Evolutionary conservation across 2,113 vertebrate species (phyloP), one percentile per base, ranked within the genome.

Genomic region (Picathartes gymnocephalus): DNA sequence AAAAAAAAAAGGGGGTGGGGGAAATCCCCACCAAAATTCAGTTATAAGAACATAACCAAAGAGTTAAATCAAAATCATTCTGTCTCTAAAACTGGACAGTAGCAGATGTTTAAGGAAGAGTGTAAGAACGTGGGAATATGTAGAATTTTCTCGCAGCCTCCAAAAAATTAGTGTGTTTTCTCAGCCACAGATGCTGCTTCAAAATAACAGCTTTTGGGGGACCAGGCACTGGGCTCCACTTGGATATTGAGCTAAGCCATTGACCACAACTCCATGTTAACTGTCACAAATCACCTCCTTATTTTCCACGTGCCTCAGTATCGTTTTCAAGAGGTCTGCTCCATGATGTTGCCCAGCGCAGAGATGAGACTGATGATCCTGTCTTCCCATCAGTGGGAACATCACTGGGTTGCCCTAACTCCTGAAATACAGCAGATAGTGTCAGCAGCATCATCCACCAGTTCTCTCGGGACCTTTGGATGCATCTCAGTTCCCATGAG

Each of bases 171-270:
- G 48, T 48, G 10, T 60, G 11, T 80, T 86, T 92, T 77, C 70
- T 94, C 74, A 88, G 74, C 18, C 62, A 77, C 27, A 28, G 27
- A 13, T 64, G 22, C 47, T 87, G 25, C 44, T 74, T 74, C 40
- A 42, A 9, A 56, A 19, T 40, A 37, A 22, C 7, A 33, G 17
- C 10, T 94, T 77, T 57, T 9, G 11, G 15, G 50, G 40, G 37
- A 10, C 25, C 18, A 4, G 33, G 33, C 66, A 3, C 28, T 37
- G 68, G 33, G 47, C 45, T 51, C 7, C 19, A 2, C 60, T 39
- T 17, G 37, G 44, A 1, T 13, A 33, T 21, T 0, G 4, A 64
- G 57, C 35, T 0, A 0, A 37, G 86, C 44, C 58, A 28, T 3
- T 60, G 77, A 15, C 7, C 44, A 58, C 45, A 45, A 2, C 4